Evolutionary conservation across 2,797 vertebrate species (phyloP), one percentile per base, ranked within the genome.

Genomic region (Myotis planiceps): DNA sequence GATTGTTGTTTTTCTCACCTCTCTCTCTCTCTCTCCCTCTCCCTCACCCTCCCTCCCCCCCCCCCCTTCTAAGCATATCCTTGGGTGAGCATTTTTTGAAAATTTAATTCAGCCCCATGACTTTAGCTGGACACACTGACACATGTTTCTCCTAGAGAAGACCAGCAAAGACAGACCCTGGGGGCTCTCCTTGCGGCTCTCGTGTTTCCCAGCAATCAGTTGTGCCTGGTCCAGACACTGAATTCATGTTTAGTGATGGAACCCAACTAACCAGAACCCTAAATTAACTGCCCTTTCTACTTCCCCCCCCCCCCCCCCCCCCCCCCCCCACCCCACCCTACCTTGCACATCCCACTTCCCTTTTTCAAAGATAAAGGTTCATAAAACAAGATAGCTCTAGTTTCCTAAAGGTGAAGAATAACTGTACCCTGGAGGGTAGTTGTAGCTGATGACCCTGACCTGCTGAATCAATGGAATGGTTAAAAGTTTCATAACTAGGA

Each of bases 371-470:
- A 96, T 88, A 93, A 95, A 96, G 72, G 23, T 87, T 86, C 89
- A 90, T 92, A 96, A 97, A 96, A 97, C 90, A 97, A 96, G 83
- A 39, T 68, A 68, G 65, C 51, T 93, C 94, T 96, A 66, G 89
- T 93, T 94, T 85, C 55, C 55, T 84, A 60, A 92, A 86, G 53
- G 29, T 60, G 21, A 45, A 69, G 47, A 66, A 55, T 37, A 63
- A 47, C 58, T 82, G 39, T 37, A 63, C 90, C 37, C 88, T 58
- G 42, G 42, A 92, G 78, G 60, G 15, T 95, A 72, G 84, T 65
- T 93, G 74, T 93, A 93, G 21, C 86, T 55, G 51, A 25, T n/a
- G 34, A 82, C 63, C 58, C 42, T 72, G 86, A 78, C 86, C 83
- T 96, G 91, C 91, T 96, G 84, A 96, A 95, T 95, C 95, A 89